Evolutionary conservation across 1,140 invertebrate species (phyloP).

Genomic region (Cyclina sinensis): DNA sequence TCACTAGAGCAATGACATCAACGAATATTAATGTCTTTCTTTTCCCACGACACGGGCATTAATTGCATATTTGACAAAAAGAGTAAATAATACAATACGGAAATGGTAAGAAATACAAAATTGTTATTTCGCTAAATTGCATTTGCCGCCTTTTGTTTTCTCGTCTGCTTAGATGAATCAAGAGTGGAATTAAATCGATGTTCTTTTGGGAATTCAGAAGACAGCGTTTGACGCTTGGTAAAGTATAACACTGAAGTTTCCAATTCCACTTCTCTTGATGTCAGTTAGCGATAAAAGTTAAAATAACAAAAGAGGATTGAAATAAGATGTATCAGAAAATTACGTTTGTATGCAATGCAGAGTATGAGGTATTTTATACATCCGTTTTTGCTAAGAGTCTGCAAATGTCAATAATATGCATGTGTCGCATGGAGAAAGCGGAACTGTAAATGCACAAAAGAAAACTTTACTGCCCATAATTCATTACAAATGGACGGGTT

Average conservation of each 20-base stretch:
- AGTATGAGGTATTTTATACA: too few relatives aligned
- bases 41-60: constrained; percentile 13
- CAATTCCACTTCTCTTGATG: background rate
- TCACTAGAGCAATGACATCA: background rate
- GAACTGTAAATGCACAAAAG: too few relatives aligned
- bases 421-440: too few relatives aligned
- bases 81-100: constrained; percentile 22
- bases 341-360: too few relatives aligned
- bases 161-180: background rate
- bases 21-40: background rate
- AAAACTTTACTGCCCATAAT: too few relatives aligned
- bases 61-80: constrained; percentile 44
- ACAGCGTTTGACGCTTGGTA: background rate
- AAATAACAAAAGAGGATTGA: too few relatives aligned
- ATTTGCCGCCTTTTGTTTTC: constrained; percentile 36
- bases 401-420: too few relatives aligned
- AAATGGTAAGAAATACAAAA: constrained; percentile 9
- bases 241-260: background rate
- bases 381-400: too few relatives aligned
- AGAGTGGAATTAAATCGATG: background rate
- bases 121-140: constrained; percentile 38
- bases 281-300: background rate
- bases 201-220: background rate
- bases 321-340: too few relatives aligned
- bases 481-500: too few relatives aligned